phyloP scores from a whole-genome alignment of 2,113 vertebrate genomes.

The Apeltes quadracus region DNA sequence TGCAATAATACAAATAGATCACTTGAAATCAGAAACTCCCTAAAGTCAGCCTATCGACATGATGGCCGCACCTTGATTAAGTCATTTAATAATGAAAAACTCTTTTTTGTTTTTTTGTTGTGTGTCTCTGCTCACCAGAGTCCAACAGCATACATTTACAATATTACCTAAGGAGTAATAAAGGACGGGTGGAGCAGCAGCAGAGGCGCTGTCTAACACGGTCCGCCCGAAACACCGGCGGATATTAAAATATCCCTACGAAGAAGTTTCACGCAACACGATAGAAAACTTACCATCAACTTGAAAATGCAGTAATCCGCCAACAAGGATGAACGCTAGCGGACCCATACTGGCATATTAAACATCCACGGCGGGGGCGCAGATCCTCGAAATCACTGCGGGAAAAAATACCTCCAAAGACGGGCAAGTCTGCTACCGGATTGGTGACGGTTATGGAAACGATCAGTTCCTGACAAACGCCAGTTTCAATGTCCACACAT shows the following conservation, averaged over 20 bases:
- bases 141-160: background rate
- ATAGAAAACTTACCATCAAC: constrained; percentile 89
- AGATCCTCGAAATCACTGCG: constrained; percentile 80
- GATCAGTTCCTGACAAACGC: constrained; percentile 72
- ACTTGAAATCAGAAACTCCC: constrained; percentile 1
- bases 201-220: background rate
- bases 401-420: constrained; percentile 46
- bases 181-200: background rate
- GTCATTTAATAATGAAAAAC: background rate
- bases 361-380: constrained; percentile 85
- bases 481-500: constrained; percentile 75
- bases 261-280: constrained; percentile 27
- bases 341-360: constrained; percentile 97
- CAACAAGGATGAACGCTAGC: constrained; percentile 89
- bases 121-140: too few species aligned
- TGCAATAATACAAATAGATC: background rate
- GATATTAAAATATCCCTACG: background rate
- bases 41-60: background rate
- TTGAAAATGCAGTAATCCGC: constrained; percentile 91
- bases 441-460: constrained; percentile 32
- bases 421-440: constrained; percentile 51
- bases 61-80: background rate
- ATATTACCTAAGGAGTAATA: background rate
- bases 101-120: too few species aligned
- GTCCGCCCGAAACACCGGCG: background rate